Evolutionary conservation across 2,797 vertebrate genomes (phyloP), one percentile per base, ranked within the genome.

Genomic region (Microhierax caerulescens): DNA sequence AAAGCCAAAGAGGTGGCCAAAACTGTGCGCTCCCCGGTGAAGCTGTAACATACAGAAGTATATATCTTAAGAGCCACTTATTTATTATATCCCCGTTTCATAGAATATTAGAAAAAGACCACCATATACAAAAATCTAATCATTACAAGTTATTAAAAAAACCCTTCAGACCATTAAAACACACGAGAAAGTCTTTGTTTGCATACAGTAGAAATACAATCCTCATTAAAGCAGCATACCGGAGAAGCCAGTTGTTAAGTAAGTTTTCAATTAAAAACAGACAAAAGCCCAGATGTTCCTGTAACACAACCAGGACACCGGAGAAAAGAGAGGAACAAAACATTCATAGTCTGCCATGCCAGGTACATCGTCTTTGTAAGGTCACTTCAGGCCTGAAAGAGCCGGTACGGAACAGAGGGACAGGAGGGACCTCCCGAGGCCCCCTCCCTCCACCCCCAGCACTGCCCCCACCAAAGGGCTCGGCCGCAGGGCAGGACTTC

Each of bases 381-480:
- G 97, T 97, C 97, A 97, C 97, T 98, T 97, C 93, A 95, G 97
- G 97, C 96, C 96, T 95, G 57, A 41, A 81, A 93, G 87, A 76
- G 80, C 69, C 3, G 68, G 60, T 77, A 65, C 65, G 1, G 0
- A 95, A 76, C 63, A 70, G 67, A 63, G 64, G 85, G 73, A 37
- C 27, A 43, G 48, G 22, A 34, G 69, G 22, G 67, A 18, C 25
- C 24, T 45, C 60, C 28, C 5, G 1, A 39, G 73, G 50, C 43
- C 53, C 43, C 36, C 20, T 60, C 61, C 80, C 43, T 72, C 45
- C 22, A 4, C 30, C 56, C 41, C 45, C n/a, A 39, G 67, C 41
- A 57, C 43, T 9, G 59, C 4, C 19, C 59, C 32, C 15, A 5
- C 28, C 11, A 2, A 56, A 43, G 10, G 43, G 24, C 45, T 53